These are phyloP conservation scores for Sardinella longiceps DNA, from an alignment of 2,797 vertebrate species.

Conservation along the genomic window DNA sequence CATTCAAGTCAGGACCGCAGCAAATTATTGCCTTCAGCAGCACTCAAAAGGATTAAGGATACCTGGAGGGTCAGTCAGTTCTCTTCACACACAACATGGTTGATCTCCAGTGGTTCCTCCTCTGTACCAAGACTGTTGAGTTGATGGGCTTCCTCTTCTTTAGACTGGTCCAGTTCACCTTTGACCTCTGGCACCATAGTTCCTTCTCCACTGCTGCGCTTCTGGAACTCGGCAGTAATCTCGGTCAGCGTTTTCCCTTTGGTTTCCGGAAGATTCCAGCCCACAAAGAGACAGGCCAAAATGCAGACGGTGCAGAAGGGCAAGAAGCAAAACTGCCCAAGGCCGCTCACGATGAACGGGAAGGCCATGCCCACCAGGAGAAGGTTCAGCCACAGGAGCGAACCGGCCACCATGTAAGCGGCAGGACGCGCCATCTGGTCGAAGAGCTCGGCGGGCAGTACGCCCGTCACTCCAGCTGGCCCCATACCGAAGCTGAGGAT, in stretches of 20 bases:
- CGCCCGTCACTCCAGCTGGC: conserved; percentile 87
- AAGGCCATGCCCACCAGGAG: conserved; percentile 84
- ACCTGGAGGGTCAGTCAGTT: background rate
- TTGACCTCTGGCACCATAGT: background rate
- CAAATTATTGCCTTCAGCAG: background rate
- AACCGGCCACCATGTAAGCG: conserved; percentile 85
- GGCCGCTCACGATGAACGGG: conserved; percentile 79
- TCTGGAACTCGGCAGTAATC: conserved; percentile 80
- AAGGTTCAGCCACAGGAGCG: conserved; percentile 84
- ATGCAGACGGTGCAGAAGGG: conserved; percentile 83
- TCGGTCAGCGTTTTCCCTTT: conserved; percentile 86
- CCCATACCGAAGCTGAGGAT: conserved; percentile 92
- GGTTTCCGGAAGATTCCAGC: conserved; percentile 84
- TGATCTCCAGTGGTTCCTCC: background rate
- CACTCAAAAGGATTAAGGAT: background rate
- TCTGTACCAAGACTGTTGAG: background rate
- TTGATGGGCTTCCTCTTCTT: background rate
- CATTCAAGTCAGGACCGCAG: background rate
- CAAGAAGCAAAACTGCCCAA: conserved; percentile 82
- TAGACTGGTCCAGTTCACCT: background rate
- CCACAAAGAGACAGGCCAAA: conserved; percentile 72
- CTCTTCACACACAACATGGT: background rate
- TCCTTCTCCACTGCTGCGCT: conserved; percentile 55
- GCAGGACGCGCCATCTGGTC: conserved; percentile 84
- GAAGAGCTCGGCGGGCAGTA: conserved; percentile 87